Evolutionary conservation across 1,140 invertebrate genomes (phyloP).

Genomic region (Orchestia grillus): DNA sequence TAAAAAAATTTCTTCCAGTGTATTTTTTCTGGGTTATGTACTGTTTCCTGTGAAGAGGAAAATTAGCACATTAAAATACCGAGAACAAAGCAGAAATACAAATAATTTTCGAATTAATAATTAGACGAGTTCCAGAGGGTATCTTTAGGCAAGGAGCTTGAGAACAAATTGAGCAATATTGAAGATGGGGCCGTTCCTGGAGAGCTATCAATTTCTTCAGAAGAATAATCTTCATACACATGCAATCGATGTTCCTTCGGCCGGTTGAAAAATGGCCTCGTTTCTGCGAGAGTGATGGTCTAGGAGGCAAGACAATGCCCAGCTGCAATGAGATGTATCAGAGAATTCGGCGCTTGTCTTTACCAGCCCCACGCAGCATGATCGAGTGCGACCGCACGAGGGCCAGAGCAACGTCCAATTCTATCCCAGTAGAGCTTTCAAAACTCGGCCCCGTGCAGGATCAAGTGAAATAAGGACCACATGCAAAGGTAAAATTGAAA

Average conservation of each 20-base stretch:
- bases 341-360: conserved; percentile 18
- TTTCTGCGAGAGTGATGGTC: conserved; percentile 37
- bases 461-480: background rate
- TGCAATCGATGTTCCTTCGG: conserved; percentile 55
- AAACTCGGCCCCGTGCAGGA: background rate
- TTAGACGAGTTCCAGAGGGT: background rate
- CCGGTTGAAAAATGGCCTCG: conserved; percentile 49
- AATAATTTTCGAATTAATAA: background rate
- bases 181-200: conserved; percentile 1
- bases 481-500: background rate
- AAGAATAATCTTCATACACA: conserved; percentile 53
- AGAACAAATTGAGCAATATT: conserved; percentile 11
- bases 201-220: conserved; percentile 30
- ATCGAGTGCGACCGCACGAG: background rate
- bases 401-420: background rate
- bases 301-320: conserved; percentile 47
- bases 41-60: background rate
- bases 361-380: background rate
- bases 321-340: conserved; percentile 42
- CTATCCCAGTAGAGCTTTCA: background rate
- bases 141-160: background rate
- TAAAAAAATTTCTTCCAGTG: background rate
- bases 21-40: background rate
- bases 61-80: background rate
- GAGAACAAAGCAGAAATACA: background rate